Percentiles rank a stretch among this genome's conserved stretches.
Evolutionary conservation across 2,888 invertebrate species (phyloP).

Genomic region (Marronus borbonicus): DNA sequence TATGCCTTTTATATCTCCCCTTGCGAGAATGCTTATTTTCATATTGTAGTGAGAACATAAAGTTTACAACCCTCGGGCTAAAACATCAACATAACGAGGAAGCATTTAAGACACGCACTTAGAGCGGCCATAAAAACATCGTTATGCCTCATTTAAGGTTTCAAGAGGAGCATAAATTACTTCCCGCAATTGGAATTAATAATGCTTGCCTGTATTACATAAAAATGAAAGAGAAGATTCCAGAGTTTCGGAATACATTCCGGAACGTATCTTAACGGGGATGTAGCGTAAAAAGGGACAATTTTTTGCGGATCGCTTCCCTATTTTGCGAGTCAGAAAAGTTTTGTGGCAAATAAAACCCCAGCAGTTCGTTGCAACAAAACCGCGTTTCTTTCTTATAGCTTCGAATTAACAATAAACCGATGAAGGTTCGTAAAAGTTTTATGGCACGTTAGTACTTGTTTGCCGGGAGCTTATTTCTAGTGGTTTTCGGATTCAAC

Average conservation of each 20-base stretch:
- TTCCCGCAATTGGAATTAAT: no score
- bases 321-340: neutral
- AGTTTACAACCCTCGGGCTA: neutral
- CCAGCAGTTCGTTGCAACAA: neutral
- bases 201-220: no score
- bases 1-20: neutral
- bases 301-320: neutral
- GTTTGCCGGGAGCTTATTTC: neutral
- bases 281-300: no score
- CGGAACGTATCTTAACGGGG: no score
- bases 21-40: neutral
- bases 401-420: slow-evolving; percentile 13
- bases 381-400: neutral
- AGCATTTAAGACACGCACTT: neutral
- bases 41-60: neutral
- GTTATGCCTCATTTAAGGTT: neutral
- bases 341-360: neutral
- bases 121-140: neutral
- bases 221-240: no score
- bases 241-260: no score
- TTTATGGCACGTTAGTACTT: slow-evolving; percentile 4
- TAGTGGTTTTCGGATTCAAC: neutral
- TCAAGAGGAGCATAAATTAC: neutral
- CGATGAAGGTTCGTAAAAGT: slow-evolving; percentile 9
- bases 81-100: neutral